Evolutionary conservation across 1,140 invertebrate genomes (phyloP), one percentile per base, ranked within the genome.

Genomic region (Bradysia coprophila): DNA sequence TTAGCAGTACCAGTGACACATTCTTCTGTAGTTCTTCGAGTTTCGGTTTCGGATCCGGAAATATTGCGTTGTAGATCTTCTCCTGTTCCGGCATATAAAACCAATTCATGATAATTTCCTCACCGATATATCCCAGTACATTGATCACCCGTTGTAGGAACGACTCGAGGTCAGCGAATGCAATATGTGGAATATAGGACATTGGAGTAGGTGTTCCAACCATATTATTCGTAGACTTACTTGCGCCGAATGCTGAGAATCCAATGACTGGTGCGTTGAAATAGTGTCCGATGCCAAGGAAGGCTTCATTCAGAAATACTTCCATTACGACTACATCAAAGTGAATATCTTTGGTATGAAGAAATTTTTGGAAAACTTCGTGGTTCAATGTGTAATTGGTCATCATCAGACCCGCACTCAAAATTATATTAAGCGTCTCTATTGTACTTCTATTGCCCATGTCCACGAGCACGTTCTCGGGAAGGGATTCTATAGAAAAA

Each of bases 61-160:
- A 57, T 44, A 50, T 49, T 40, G 59, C 46, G 2, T 52, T 39
- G 23, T 54, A 48, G 4, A 60, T 6, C 11, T 44, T 21, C 13
- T 51, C 40, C 36, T 56, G 54, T 37, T 43, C 36, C 9, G 51
- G 51, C 21, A 51, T 44, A 24, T 49, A 42, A 21, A 44, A 33
- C n/a, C 48, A 47, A 24, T 46, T 9, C 34, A 44, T 41, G 38
- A 40, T 21, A 18, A 28, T n/a, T 40, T 45, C 28, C 21, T 38
- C 48, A 21, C 43, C 38, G 38, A 23, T 41, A 21, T 1, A 20
- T 3, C 21, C 9, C 2, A 42, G 34, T 15, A 21, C 11, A 45
- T 75, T 76, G 16, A 52, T 48, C 0, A 71, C 4, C 41, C 75
- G 55, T 42, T 73, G 52, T 6, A 48, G 21, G 18, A 77, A 72